Percentiles rank a stretch among this genome's conserved stretches.
Conservation (phyloP, 2,113 vertebrate species). For the Archocentrus centrarchus region DNA sequence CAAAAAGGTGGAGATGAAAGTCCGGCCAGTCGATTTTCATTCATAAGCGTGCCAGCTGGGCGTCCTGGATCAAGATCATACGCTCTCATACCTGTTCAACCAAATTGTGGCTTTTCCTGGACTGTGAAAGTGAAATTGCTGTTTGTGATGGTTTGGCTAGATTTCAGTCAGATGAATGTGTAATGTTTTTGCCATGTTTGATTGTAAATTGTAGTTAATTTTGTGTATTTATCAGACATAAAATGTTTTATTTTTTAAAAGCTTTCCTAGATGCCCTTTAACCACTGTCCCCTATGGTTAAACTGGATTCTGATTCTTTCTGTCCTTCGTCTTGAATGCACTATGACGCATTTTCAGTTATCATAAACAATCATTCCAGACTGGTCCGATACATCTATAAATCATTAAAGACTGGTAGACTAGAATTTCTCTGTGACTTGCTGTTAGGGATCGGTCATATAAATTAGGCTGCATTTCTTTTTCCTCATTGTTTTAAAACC, state of each 20-base stretch:
- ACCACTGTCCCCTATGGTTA: slow-evolving; percentile 66
- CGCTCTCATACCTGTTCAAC: slow-evolving; percentile 40
- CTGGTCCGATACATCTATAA: slow-evolving; percentile 17
- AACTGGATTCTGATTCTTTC: slow-evolving; percentile 55
- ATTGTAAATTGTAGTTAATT: slow-evolving; percentile 83
- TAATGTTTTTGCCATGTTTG: slow-evolving; percentile 61
- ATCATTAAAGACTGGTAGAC: slow-evolving; percentile 12
- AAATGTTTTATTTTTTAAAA: slow-evolving; percentile 77
- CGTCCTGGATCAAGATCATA: slow-evolving; percentile 36
- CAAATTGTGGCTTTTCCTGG: slow-evolving; percentile 43
- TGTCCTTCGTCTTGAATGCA: slow-evolving; percentile 59
- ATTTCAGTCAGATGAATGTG: slow-evolving; percentile 74
- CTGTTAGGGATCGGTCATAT: slow-evolving; percentile 54
- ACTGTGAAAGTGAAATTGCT: slow-evolving; percentile 38
- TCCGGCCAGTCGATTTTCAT: slow-evolving; percentile 89
- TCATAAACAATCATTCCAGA: slow-evolving; percentile 23
- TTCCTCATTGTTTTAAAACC: slow-evolving; percentile 51
- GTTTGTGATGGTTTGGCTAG: slow-evolving; percentile 47
- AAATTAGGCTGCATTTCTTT: slow-evolving; percentile 44
- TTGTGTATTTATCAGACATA: slow-evolving; percentile 82
- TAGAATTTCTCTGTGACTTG: slow-evolving; percentile 39
- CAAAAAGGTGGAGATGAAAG: slow-evolving; percentile 96
- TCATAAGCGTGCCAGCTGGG: slow-evolving; percentile 66
- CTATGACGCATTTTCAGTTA: slow-evolving; percentile 45
- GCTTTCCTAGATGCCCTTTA: slow-evolving; percentile 68